These are phyloP conservation scores for Stomatorhinus ivindoensis DNA, from an alignment of 2,113 vertebrate genomes.

Conservation along the genomic window DNA sequence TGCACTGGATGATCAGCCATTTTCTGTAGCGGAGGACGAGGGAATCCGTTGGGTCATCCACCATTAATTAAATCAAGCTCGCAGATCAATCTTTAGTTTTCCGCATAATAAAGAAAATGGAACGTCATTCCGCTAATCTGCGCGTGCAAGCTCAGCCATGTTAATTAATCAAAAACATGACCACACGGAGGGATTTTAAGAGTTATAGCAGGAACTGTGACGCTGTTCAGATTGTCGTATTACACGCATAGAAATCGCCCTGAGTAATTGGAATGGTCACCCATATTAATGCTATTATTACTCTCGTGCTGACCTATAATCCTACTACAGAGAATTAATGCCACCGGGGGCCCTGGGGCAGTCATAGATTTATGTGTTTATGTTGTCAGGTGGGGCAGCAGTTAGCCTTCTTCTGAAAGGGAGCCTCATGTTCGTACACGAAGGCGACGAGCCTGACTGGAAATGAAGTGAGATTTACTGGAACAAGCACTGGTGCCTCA, in stretches of 20 bases:
- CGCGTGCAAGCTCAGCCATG: not conserved
- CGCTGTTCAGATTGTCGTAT: constrained; percentile 33
- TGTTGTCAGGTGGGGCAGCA: constrained; percentile 9
- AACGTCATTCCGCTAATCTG: not conserved
- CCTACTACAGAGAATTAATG: constrained; percentile 60
- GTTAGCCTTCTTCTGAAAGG: not conserved
- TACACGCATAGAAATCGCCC: constrained; percentile 30
- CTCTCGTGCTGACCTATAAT: constrained; percentile 56
- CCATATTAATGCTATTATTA: constrained; percentile 59
- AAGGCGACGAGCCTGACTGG: not conserved
- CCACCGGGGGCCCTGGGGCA: constrained; percentile 47
- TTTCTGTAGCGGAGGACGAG: not conserved
- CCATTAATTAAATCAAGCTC: not conserved
- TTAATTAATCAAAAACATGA: constrained; percentile 29
- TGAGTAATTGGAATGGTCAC: constrained; percentile 54
- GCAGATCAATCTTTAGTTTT: not conserved
- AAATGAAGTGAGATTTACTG: not conserved
- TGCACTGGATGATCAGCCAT: not conserved
- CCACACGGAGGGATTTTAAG: constrained; percentile 25
- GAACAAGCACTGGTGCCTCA: not conserved
- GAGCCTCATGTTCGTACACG: not conserved
- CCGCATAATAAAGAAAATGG: not conserved
- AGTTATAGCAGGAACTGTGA: constrained; percentile 18
- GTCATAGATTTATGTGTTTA: constrained; percentile 50
- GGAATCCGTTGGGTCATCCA: not conserved